A percentile compares a stretch with the other conserved stretches of the same genome.
Conservation (phyloP, 2,113 vertebrate genomes). For the Salminus brasiliensis region DNA sequence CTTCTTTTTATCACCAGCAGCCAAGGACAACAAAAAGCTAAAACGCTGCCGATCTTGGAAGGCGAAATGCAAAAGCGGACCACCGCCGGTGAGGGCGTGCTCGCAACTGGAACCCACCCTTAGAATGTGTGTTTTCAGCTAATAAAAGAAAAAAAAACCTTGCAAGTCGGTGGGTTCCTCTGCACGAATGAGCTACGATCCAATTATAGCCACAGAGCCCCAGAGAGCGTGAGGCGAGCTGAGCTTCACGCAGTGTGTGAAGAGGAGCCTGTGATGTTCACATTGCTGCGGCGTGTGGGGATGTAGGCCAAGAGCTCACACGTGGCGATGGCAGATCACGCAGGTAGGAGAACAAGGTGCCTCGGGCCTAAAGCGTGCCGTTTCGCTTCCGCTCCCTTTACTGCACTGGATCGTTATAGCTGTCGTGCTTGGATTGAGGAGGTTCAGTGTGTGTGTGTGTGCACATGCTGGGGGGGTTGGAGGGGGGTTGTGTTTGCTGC, state of each 20-base stretch:
- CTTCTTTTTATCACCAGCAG: conserved; percentile 19
- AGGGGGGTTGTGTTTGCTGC: background rate
- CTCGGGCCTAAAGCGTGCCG: background rate
- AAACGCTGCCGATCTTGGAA: background rate
- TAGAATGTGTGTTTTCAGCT: background rate
- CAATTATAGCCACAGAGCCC: conserved; percentile 47
- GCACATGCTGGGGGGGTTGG: background rate
- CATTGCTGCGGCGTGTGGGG: background rate
- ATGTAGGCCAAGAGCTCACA: conserved; percentile 36
- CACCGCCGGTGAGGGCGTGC: background rate
- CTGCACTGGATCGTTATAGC: background rate
- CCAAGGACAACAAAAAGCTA: background rate
- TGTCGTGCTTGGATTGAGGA: background rate
- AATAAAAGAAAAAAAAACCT: background rate
- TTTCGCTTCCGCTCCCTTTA: background rate
- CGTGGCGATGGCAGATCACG: background rate
- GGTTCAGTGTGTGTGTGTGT: background rate
- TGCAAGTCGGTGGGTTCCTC: conserved; percentile 20
- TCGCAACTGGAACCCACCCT: background rate
- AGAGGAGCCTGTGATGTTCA: conserved; percentile 24
- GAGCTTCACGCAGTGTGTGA: conserved; percentile 12
- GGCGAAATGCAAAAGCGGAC: background rate
- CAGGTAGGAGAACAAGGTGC: conserved; percentile 32
- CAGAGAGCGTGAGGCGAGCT: conserved; percentile 39
- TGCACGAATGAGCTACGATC: conserved; percentile 19